Base-by-base conservation (phyloP, 2,113 vertebrate genomes). In the Saccopteryx leptura region DNA sequence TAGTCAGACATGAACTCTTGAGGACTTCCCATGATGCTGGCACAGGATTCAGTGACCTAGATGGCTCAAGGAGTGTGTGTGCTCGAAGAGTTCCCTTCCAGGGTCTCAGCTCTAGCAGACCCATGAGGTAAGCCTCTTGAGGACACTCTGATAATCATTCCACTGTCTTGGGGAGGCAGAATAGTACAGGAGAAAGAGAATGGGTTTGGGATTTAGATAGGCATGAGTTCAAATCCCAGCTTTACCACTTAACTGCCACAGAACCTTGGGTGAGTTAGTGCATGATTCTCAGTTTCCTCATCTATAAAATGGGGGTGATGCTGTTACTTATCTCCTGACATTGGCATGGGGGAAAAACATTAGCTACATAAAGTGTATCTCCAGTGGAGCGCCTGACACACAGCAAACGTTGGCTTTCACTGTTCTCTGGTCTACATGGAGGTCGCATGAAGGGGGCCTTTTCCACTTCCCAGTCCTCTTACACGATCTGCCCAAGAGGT, bases 181-280 rank as follows among this genome's bases (percentile, higher is more conserved):
- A 17, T 15, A 78, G 56, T 81, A 23, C 5, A 88, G 66, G 56
- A 93, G 28, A 82, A 92, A 94, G n/a, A 95, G 28, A 90, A 81
- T 28, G 46, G 15, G 28, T 71, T 95, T 92, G 94, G 28, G 87
- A 88, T 88, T 68, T 68, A 90, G 75, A 90, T 5, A 90, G 50
- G 63, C 18, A 48, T 17, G 71, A 90, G 71, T 90, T 84, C 39
- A 90, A 87, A 94, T 69, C 33, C 33, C 48, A 94, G 66, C 12
- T 69, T 80, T 90, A 68, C 8, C 52, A 88, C 18, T 86, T 76
- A 63, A 13, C 26, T 94, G 48, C 28, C 24, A 26, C 7, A 72
- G 48, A 61, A 72, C 17, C 88, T 76, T 72, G 66, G 23, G 19
- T 33, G 11, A 96, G 15, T 85, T 91, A 81, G 18, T 84, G 63